These are phyloP conservation scores for Caradrina kadenii DNA, from an alignment of 2,888 invertebrate species.

Conservation along the genomic window DNA sequence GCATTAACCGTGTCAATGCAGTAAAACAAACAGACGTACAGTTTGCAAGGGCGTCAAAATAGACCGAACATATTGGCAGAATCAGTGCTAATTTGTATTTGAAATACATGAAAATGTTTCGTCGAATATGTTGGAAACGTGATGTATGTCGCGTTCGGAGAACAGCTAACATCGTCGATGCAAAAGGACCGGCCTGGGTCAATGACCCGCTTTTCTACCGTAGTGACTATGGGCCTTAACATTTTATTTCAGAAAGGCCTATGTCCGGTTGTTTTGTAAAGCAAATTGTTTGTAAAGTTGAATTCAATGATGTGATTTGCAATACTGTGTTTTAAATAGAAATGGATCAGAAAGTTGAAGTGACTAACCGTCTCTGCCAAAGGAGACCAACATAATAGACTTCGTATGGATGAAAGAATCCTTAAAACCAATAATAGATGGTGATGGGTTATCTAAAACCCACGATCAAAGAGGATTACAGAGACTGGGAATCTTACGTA, in stretches of 20 bases:
- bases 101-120: constrained; percentile 46
- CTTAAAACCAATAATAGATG: not conserved
- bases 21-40: constrained; percentile 68
- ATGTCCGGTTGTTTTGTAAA: constrained; percentile 4
- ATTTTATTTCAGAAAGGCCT: constrained; percentile 31
- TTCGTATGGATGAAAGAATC: not conserved
- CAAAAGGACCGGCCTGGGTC: constrained; percentile 43
- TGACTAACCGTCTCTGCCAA: not conserved
- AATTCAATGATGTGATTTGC: not conserved
- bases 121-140: constrained; percentile 31
- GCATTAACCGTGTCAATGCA: constrained; percentile 71
- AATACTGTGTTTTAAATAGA: not conserved
- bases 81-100: constrained; percentile 55
- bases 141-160: constrained; percentile 37
- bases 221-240: constrained; percentile 18
- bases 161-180: constrained; percentile 26
- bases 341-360: not conserved
- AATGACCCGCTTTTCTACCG: constrained; percentile 43
- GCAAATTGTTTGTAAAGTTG: not conserved
- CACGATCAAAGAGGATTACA: not conserved
- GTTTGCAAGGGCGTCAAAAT: constrained; percentile 76
- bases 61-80: constrained; percentile 65
- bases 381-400: not conserved
- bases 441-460: not conserved
- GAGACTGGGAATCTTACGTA: not conserved